Evolutionary conservation across 2,888 invertebrate genomes (phyloP).

Genomic region (Pycnomerus fuliginosus): DNA sequence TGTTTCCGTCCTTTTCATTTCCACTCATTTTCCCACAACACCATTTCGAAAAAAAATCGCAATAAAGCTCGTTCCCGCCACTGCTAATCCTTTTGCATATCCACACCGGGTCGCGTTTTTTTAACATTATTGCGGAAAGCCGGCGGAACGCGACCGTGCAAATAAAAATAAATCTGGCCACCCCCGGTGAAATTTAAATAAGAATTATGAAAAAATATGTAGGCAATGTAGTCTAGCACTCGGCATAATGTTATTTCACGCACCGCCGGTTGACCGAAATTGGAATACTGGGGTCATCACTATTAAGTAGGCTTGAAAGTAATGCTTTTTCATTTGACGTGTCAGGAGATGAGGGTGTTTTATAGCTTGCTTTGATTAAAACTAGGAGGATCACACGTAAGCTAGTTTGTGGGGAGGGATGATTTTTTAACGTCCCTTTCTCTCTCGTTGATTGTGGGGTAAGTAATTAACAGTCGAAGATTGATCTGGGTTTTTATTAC

Average conservation of each 20-base stretch:
- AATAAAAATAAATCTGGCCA: no score
- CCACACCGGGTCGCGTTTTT: no score
- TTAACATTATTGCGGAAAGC: no score
- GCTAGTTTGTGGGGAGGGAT: constrained; percentile 25
- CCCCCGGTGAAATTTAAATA: constrained; percentile 6
- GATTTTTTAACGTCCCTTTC: no score
- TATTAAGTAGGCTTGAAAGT: constrained; percentile 37
- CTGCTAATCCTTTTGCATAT: no score
- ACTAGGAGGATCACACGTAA: constrained; percentile 35
- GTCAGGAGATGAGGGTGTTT: constrained; percentile 36
- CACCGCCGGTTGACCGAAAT: constrained; percentile 38
- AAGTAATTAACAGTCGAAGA: no score
- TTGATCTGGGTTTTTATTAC: no score
- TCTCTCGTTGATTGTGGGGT: no score
- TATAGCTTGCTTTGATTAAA: constrained; percentile 43
- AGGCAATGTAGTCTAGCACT: constrained; percentile 5
- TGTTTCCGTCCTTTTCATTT: no score
- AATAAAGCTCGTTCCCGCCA: no score
- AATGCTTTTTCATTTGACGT: constrained; percentile 40
- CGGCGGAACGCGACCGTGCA: constrained; percentile 3
- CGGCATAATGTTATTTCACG: constrained; percentile 36
- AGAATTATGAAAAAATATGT: constrained; percentile 14
- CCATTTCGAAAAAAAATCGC: no score
- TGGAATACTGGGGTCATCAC: constrained; percentile 34
- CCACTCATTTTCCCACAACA: no score